These are phyloP conservation scores for Ceratina japonica DNA, from an alignment of 1,140 invertebrate species.

Conservation along the genomic window DNA sequence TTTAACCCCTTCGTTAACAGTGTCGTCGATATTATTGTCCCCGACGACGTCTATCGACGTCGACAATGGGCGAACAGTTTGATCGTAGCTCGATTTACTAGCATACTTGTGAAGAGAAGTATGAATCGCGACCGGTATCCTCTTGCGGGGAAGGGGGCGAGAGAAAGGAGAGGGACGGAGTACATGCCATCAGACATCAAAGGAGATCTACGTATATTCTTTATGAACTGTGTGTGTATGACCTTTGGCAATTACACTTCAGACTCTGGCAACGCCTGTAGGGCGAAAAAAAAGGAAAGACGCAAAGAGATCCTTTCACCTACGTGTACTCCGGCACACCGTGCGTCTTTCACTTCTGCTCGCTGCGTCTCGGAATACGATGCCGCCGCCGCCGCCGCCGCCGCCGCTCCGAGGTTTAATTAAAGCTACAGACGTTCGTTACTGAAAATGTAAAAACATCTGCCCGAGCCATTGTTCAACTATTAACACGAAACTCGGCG, in stretches of 20 bases:
- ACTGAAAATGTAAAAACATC: no score
- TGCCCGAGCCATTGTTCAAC: no score
- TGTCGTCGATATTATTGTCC: no score
- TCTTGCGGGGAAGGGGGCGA: background rate
- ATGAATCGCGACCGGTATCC: background rate
- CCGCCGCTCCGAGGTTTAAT: background rate
- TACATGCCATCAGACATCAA: background rate
- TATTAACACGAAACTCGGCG: background rate
- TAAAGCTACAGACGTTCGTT: background rate
- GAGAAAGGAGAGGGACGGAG: background rate
- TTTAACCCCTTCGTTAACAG: no score
- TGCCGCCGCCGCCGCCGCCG: background rate
- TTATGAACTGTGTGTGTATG: background rate
- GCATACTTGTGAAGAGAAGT: background rate
- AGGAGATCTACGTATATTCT: background rate
- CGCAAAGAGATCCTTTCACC: background rate
- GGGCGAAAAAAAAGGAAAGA: background rate
- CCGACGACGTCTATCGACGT: no score
- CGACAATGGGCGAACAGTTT: background rate
- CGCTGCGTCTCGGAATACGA: background rate
- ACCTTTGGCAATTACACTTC: conserved; percentile 4
- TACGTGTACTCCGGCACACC: background rate
- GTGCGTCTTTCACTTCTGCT: background rate
- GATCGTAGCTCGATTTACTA: background rate
- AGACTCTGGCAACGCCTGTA: background rate